These are phyloP conservation scores for Pluvianellus socialis DNA, from an alignment of 2,113 vertebrate genomes.

Conservation along the genomic window DNA sequence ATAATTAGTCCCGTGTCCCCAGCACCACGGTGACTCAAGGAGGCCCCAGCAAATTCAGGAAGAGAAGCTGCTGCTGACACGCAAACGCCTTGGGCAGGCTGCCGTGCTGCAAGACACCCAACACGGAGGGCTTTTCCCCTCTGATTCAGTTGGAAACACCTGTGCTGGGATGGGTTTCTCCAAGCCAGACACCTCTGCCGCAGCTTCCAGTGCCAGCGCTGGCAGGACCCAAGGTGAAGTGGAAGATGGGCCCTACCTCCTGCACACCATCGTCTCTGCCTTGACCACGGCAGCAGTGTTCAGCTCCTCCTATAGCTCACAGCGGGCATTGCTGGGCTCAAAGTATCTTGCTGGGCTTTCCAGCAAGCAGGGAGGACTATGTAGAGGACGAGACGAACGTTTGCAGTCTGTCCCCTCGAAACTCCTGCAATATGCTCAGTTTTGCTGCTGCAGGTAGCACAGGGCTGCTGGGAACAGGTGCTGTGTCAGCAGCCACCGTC, in stretches of 20 bases:
- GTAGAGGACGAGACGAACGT: background rate
- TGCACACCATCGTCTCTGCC: rapidly evolving
- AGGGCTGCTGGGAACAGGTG: background rate
- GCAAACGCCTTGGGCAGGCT: background rate
- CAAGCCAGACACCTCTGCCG: rapidly evolving
- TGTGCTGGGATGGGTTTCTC: background rate
- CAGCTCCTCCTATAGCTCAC: background rate
- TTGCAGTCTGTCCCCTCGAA: background rate
- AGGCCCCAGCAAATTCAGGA: background rate
- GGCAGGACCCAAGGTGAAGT: rapidly evolving
- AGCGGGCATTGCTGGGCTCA: background rate
- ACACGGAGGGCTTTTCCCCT: background rate
- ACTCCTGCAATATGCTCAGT: background rate
- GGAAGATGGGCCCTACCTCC: background rate
- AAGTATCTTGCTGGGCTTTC: background rate
- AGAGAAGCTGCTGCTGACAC: background rate
- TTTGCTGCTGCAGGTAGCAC: background rate
- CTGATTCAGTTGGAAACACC: background rate
- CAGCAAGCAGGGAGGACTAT: rapidly evolving
- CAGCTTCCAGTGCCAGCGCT: background rate
- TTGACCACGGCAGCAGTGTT: rapidly evolving
- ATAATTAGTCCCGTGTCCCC: background rate
- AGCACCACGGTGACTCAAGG: background rate
- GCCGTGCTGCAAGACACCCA: background rate
- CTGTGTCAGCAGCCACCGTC: background rate